These are phyloP conservation scores for Phenganax stokvisi DNA, from an alignment of 92 coral and sea anemone genomes.

Conservation along the genomic window DNA sequence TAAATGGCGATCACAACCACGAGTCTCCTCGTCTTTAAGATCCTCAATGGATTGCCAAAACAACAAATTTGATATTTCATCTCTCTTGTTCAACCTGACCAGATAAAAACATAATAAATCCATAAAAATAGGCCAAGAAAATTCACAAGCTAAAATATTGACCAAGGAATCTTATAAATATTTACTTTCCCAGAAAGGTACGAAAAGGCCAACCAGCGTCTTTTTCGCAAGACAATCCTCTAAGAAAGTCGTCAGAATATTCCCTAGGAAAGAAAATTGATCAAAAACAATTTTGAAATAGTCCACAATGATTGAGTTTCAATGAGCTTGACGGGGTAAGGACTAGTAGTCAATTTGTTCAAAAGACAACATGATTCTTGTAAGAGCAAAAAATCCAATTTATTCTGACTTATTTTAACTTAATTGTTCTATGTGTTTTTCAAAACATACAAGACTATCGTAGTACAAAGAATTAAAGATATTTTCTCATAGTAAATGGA, in stretches of 20 bases:
- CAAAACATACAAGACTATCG: too few relatives aligned
- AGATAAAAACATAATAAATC: too few relatives aligned
- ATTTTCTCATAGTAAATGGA: not conserved
- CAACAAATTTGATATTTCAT: conserved; percentile 52
- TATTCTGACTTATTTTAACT: too few relatives aligned
- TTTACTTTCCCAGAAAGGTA: conserved; percentile 65
- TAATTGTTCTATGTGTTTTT: too few relatives aligned
- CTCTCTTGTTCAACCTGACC: conserved; percentile 49
- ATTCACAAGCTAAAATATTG: not conserved
- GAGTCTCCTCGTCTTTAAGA: conserved; percentile 67
- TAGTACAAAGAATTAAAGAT: too few relatives aligned
- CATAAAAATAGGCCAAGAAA: conserved; percentile 18
- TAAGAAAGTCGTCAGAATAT: conserved; percentile 50
- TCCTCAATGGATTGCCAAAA: conserved; percentile 91
- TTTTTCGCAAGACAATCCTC: conserved; percentile 68
- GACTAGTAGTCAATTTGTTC: not conserved
- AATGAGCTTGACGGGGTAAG: not conserved
- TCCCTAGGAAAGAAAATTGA: conserved; percentile 27
- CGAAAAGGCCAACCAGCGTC: conserved; percentile 97
- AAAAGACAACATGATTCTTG: not conserved
- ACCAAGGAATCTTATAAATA: not conserved
- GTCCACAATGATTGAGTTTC: not conserved
- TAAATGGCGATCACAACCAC: conserved; percentile 82
- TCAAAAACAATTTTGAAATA: not conserved
- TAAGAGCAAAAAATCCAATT: not conserved